Evolutionary conservation across 2,888 invertebrate species (phyloP).

Genomic region (Atherix ibis): DNA sequence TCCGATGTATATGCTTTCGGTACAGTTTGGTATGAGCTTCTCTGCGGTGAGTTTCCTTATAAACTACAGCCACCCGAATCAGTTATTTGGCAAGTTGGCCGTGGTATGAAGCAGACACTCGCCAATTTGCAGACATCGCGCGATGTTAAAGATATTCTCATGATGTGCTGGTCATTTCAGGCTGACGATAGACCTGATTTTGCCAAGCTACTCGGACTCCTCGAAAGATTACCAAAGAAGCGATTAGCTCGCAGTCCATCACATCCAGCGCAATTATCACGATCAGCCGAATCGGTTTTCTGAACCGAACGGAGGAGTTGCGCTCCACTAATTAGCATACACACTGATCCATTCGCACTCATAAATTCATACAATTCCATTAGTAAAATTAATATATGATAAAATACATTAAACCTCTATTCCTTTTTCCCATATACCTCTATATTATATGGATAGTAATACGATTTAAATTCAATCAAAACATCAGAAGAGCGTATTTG

Average conservation of each 20-base stretch:
- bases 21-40: conserved; percentile 95
- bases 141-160: conserved; percentile 95
- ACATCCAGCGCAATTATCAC: conserved; percentile 90
- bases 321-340: too few species aligned
- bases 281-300: conserved; percentile 92
- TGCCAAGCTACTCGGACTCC: conserved; percentile 60
- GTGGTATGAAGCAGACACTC: conserved; percentile 89
- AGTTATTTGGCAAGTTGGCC: conserved; percentile 95
- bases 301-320: conserved; percentile 31
- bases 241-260: conserved; percentile 92
- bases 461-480: too few species aligned
- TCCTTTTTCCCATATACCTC: too few species aligned
- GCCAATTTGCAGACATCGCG: conserved; percentile 86
- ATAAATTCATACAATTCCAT: too few species aligned
- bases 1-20: conserved; percentile 98
- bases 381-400: too few species aligned
- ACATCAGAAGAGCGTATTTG: too few species aligned
- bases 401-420: too few species aligned
- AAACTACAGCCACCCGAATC: conserved; percentile 86
- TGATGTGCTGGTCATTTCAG: conserved; percentile 90
- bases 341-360: too few species aligned
- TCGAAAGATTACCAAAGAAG: conserved; percentile 90
- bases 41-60: conserved; percentile 94
- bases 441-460: too few species aligned
- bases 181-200: conserved; percentile 82